Base-by-base conservation (phyloP, 2,888 invertebrate genomes). In the Acrobasis repandana region DNA sequence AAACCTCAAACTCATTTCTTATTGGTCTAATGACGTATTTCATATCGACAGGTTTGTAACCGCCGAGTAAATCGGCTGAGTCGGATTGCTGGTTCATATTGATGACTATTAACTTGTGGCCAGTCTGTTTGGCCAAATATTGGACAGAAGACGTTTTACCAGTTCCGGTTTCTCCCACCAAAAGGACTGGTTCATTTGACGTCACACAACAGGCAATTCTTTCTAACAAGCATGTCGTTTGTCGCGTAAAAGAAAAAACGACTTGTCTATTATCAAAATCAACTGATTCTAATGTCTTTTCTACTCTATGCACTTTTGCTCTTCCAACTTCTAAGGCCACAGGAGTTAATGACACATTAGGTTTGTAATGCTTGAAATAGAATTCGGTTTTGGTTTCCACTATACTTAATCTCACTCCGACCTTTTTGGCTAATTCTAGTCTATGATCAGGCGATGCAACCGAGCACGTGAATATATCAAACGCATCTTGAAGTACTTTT, bases 71-170 rank as follows among this genome's bases (percentile, higher is more conserved):
- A 90, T 99, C 99, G 0, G 98, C 96, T 9, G 97, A 97, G 86
- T 99, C 99, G 52, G 98, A 99, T 80, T 99, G 99, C 79, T 99
- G 99, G 80, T 99, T 99, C 97, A 99, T 97, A 81, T 99, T 99
- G 28, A 99, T 97, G 0, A 99, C 99, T 36, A 96, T 93, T 36
- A 99, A 92, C 77, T 96, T 97, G 70, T 97, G 96, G 0, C 97
- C 96, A 0, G 97, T 95, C 67, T 96, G 95, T 64, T 95, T 94
- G 0, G 99, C 97, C 60, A 99, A 90, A 85, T 97, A 98, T 81
- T 99, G 99, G 0, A 99, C 95, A 0, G 97, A 95, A 0, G 98
- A 97, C 0, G 99, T 99, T 92, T 99, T 99, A 0, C 99, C 99
- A 0, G 98, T 98, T 54, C 99, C 99, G 0, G 99, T 99, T 90